Percentiles rank a stretch among this genome's conserved stretches.
phyloP scores from a whole-genome alignment of 2,888 invertebrate species.

The Dilophus febrilis region DNA sequence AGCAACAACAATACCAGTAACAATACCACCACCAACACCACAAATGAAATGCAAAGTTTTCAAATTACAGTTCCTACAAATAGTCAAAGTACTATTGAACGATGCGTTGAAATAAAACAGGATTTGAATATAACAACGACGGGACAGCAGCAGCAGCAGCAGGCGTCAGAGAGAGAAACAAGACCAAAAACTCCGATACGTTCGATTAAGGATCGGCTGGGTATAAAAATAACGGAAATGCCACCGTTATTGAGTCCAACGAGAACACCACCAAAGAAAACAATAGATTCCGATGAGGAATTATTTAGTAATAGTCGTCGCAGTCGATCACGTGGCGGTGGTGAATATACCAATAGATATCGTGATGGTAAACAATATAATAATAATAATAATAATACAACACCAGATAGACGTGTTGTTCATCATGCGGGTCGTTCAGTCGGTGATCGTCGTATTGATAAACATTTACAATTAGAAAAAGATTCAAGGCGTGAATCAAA shows the following conservation, averaged over 20 bases:
- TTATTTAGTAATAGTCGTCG: too few species aligned
- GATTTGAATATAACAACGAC: slow-evolving; percentile 21
- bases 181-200: slow-evolving; percentile 37
- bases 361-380: slow-evolving; percentile 9
- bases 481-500: too few species aligned
- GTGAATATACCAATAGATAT: slow-evolving; percentile 6
- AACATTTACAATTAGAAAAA: too few species aligned
- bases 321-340: background rate
- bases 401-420: slow-evolving; percentile 16
- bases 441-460: too few species aligned
- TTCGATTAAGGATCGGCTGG: slow-evolving; percentile 65
- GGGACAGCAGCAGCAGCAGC: too few species aligned
- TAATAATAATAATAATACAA: slow-evolving; percentile 14
- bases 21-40: slow-evolving; percentile 12
- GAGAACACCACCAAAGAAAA: slow-evolving; percentile 31
- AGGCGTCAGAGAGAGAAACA: too few species aligned
- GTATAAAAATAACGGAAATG: slow-evolving; percentile 52
- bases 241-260: slow-evolving; percentile 35
- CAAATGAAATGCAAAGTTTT: slow-evolving; percentile 18
- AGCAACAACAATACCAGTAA: slow-evolving; percentile 12
- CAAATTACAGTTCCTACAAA: slow-evolving; percentile 38
- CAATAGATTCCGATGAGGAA: too few species aligned
- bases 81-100: slow-evolving; percentile 26
- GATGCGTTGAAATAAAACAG: slow-evolving; percentile 33
- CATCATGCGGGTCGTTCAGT: too few species aligned